phyloP scores from a whole-genome alignment of 2,797 vertebrate genomes.

The Sciurus vulgaris region DNA sequence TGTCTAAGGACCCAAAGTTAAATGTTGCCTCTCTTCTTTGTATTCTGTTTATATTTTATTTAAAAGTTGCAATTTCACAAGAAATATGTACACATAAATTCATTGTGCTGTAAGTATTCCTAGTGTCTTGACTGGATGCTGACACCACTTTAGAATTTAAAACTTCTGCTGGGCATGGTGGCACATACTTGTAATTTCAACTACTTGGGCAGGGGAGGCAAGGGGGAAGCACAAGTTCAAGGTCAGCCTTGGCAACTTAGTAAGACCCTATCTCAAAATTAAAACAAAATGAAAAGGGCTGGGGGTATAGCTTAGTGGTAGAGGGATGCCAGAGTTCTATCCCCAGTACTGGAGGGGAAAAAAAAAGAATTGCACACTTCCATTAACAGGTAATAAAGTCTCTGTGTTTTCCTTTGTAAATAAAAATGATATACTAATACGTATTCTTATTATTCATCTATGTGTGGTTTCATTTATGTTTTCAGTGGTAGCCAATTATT shows the following conservation, averaged over 20 bases:
- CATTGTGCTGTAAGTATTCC: not conserved
- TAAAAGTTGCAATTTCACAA: slow-evolving; percentile 33
- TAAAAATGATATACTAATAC: slow-evolving; percentile 12
- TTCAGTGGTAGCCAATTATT: slow-evolving; percentile 44
- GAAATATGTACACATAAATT: slow-evolving; percentile 55
- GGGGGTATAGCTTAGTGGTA: not conserved
- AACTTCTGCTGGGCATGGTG: not conserved
- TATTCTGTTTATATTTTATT: slow-evolving; percentile 35
- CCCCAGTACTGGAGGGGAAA: not conserved
- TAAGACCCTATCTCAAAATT: not conserved
- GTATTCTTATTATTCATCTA: not conserved
- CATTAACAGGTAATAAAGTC: slow-evolving; percentile 42
- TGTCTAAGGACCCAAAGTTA: slow-evolving; percentile 18
- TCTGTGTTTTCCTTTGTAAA: not conserved
- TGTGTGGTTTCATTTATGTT: slow-evolving; percentile 58
- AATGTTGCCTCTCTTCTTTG: slow-evolving; percentile 40
- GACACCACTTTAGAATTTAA: slow-evolving; percentile 57
- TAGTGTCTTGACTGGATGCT: not conserved
- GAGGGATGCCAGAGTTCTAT: not conserved
- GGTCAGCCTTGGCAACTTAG: not conserved
- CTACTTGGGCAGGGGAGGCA: not conserved
- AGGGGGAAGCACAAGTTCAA: no score
- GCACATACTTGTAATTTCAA: not conserved
- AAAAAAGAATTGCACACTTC: not conserved
- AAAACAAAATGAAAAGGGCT: no score